These are phyloP conservation scores for Ondatra zibethicus DNA, from an alignment of 2,113 vertebrate species.

Conservation along the genomic window DNA sequence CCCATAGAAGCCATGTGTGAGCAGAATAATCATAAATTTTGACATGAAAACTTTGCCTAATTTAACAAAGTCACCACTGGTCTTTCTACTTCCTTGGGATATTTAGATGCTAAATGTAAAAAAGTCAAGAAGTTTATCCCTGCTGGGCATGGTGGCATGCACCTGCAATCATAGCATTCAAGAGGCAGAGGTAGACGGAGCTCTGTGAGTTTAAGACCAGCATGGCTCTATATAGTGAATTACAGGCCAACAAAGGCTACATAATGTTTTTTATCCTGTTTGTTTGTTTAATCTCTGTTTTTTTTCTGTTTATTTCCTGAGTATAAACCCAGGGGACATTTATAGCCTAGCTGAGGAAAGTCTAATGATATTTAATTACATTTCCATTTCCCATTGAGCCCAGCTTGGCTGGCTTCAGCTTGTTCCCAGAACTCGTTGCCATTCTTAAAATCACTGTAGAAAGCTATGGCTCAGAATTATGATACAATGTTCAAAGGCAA, in stretches of 20 bases:
- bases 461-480: slow-evolving; percentile 34
- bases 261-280: background rate
- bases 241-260: background rate
- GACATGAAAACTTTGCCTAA: background rate
- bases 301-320: background rate
- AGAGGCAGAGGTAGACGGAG: background rate
- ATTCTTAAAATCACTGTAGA: background rate
- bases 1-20: background rate
- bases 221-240: background rate
- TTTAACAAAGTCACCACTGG: background rate
- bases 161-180: background rate
- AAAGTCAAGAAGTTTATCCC: no score
- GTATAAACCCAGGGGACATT: background rate
- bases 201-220: background rate
- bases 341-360: background rate
- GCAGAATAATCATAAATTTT: background rate
- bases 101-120: background rate
- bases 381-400: slow-evolving; percentile 17
- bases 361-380: slow-evolving; percentile 24
- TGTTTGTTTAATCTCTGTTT: background rate
- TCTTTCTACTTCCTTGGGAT: background rate
- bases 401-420: background rate
- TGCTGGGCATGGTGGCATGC: background rate
- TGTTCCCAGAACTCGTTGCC: background rate
- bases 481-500: slow-evolving; percentile 3